Evolutionary conservation across 2,113 vertebrate species (phyloP).

Genomic region (Boleophthalmus pectinirostris): DNA sequence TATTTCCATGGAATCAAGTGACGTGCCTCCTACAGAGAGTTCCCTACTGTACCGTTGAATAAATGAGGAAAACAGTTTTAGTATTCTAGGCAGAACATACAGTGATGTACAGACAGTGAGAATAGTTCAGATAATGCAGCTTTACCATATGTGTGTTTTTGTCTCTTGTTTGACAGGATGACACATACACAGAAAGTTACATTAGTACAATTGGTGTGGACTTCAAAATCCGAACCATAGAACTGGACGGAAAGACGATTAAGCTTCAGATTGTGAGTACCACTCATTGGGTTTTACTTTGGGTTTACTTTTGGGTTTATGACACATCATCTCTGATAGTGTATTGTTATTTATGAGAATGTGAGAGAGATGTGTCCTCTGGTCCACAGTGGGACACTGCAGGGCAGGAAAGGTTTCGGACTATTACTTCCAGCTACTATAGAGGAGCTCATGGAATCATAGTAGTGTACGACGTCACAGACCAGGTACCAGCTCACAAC

Average conservation of each 20-base stretch:
- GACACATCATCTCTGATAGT: not conserved
- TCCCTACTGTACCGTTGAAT: not conserved
- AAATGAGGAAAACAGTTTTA: not conserved
- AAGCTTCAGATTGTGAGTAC: constrained; percentile 99
- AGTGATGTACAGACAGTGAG: not conserved
- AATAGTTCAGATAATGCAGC: not conserved
- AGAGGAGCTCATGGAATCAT: constrained; percentile 99
- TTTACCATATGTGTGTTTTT: not conserved
- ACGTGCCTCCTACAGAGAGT: no score
- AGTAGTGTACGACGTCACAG: constrained; percentile 98
- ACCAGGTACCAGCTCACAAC: constrained; percentile 83
- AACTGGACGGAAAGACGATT: constrained; percentile 98
- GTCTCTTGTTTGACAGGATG: constrained; percentile 83
- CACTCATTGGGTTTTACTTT: not conserved
- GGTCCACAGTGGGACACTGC: constrained; percentile 93
- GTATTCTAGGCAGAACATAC: no score
- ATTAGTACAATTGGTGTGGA: constrained; percentile 99
- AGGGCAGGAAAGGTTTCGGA: constrained; percentile 97
- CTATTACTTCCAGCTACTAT: constrained; percentile 99
- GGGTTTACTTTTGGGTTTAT: no score
- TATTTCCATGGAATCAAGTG: no score
- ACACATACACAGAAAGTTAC: constrained; percentile 99
- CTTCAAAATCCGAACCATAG: constrained; percentile 99
- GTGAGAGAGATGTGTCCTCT: not conserved
- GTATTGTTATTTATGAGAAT: no score